These are phyloP conservation scores for Potamilus streckersoni DNA, from an alignment of 1,140 invertebrate species.

Conservation along the genomic window DNA sequence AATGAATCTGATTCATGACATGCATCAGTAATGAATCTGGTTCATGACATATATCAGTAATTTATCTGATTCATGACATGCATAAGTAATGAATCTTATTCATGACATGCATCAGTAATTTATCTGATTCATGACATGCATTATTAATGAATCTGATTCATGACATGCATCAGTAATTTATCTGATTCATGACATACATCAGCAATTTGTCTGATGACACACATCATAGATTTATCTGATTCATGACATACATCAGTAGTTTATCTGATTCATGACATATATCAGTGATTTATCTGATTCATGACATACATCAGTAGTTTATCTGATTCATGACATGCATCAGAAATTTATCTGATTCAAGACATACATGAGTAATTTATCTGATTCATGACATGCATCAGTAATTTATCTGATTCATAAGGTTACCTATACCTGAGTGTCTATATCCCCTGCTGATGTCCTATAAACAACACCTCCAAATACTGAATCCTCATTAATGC, in stretches of 20 bases:
- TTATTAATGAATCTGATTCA: not conserved
- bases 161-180: not conserved
- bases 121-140: not conserved
- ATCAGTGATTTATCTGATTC: too few relatives aligned
- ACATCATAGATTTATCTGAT: too few relatives aligned
- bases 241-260: not conserved
- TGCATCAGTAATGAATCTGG: not conserved
- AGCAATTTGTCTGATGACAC: too few relatives aligned
- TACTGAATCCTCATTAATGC: constrained; percentile 21
- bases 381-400: not conserved
- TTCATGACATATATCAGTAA: not conserved
- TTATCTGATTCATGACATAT: not conserved
- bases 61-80: too few relatives aligned
- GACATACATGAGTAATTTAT: too few relatives aligned
- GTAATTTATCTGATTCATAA: not conserved
- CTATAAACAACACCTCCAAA: constrained; percentile 25
- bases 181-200: too few relatives aligned
- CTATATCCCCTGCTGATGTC: constrained; percentile 39
- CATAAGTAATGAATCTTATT: too few relatives aligned
- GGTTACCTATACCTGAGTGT: constrained; percentile 38
- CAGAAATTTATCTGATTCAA: too few relatives aligned
- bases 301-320: too few relatives aligned
- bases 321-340: too few relatives aligned
- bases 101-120: too few relatives aligned
- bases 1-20: too few relatives aligned